Evolutionary conservation across 2,797 vertebrate species (phyloP).

Genomic region (Microchirus variegatus): DNA sequence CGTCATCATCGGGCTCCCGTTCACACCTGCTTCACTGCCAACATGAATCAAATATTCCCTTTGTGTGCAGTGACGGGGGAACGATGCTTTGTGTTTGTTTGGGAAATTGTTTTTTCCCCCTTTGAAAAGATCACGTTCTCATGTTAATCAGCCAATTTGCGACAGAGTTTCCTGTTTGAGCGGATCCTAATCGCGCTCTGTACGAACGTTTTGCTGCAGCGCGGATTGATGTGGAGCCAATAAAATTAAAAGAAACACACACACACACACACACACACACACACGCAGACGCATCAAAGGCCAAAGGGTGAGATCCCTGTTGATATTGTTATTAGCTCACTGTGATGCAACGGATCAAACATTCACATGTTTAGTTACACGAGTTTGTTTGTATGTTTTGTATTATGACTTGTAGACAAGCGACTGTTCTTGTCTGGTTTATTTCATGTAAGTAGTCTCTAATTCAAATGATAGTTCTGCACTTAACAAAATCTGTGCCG

Average conservation of each 20-base stretch:
- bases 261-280: conserved; percentile 23
- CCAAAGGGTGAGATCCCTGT: conserved; percentile 53
- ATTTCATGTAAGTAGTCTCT: background rate
- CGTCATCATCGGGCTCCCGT: background rate
- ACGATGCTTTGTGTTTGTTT: conserved; percentile 49
- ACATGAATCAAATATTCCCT: conserved; percentile 14
- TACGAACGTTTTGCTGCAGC: conserved; percentile 41
- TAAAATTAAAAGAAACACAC: conserved; percentile 45
- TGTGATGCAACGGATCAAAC: conserved; percentile 43
- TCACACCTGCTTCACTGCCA: conserved; percentile 4
- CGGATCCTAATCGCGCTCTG: conserved; percentile 53
- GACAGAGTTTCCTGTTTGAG: conserved; percentile 56
- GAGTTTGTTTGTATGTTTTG: conserved; percentile 11
- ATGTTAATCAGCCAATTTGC: conserved; percentile 62
- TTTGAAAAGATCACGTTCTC: conserved; percentile 54
- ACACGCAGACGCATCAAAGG: conserved; percentile 60
- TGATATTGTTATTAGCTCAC: conserved; percentile 53
- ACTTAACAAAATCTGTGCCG: background rate
- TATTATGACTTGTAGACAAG: too few species aligned
- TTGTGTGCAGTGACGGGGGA: conserved; percentile 20
- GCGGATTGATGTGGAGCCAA: conserved; percentile 65
- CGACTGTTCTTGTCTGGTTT: too few species aligned
- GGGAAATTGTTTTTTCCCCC: conserved; percentile 35
- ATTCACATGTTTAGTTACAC: conserved; percentile 5
- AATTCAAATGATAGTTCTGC: too few species aligned